Base-by-base conservation (phyloP, 2,113 vertebrate species). In the Sturnus vulgaris region DNA sequence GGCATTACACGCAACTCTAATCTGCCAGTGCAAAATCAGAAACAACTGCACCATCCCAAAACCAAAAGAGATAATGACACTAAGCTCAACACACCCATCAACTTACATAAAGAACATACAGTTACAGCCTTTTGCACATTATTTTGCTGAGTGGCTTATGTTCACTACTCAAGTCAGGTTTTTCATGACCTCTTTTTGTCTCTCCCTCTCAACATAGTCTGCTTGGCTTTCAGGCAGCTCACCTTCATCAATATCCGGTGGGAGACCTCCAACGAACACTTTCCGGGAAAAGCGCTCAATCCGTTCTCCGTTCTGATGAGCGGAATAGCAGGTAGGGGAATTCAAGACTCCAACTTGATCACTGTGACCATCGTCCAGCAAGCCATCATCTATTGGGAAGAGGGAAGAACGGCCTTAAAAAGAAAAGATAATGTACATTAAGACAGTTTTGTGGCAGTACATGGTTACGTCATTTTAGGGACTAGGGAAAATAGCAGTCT, bases 171-270 rank as follows among this genome's bases (percentile, higher is more conserved):
- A 22, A 28, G n/a, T 52, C 35, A 63, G 3, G 2, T 56, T 86
- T 77, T 75, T 44, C 31, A 53, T 30, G 22, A 50, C 17, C 7
- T 59, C 17, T 68, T n/a, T 25, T 52, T 44, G 27, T 30, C 17
- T 27, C 19, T 28, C 15, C 24, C 46, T 63, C 55, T 47, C 59
- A 46, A 63, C 10, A 10, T 5, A 42, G 30, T 33, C 15, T 61
- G 21, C 27, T 63, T 9, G 24, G 42, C 21, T 73, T 86, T 47
- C 59, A 70, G 56, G 44, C n/a, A 87, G 28, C 93, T 98, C 86
- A 99, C 99, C 99, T 99, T 99, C 99, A 88, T 99, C 99, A 69
- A 99, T 99, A 94, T 99, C 99, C 14, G 99, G 99, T 78, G 99
- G 99, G 90, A 99, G 98, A 33, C 99, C 99, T 82, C 99, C 99